A percentile compares a stretch with the other conserved stretches of the same genome.
phyloP scores from a whole-genome alignment of 2,888 invertebrate genomes.

The Erebia ligea region DNA sequence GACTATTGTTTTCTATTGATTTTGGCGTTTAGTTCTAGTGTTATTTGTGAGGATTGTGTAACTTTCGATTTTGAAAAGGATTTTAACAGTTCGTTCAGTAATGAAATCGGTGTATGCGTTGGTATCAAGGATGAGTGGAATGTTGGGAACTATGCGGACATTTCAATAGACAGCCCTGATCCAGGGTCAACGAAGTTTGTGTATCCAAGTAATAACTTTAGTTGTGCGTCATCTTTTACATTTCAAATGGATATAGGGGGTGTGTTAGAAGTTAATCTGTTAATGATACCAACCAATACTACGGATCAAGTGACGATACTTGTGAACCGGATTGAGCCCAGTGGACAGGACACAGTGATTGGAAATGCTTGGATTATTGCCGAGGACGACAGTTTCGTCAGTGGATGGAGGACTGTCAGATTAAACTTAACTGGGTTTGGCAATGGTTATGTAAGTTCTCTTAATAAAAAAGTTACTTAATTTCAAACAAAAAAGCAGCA shows the following conservation, averaged over 20 bases:
- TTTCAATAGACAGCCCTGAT: conserved; percentile 45
- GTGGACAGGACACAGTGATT: conserved; percentile 41
- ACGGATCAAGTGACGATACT: conserved; percentile 52
- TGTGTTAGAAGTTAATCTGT: conserved; percentile 54
- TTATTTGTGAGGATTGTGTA: conserved; percentile 52
- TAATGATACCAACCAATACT: conserved; percentile 44
- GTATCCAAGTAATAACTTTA: conserved; percentile 40
- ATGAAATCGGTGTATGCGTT: conserved; percentile 45
- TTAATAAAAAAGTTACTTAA: not conserved
- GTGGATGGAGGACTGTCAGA: conserved; percentile 43
- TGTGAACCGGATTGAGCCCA: conserved; percentile 46
- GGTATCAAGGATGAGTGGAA: conserved; percentile 48
- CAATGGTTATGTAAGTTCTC: conserved; percentile 44
- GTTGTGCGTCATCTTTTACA: conserved; percentile 46
- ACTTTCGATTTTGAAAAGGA: conserved; percentile 55
- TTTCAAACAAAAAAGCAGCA: not conserved
- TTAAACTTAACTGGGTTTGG: conserved; percentile 39
- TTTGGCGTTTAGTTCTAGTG: conserved; percentile 40
- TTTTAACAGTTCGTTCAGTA: conserved; percentile 49
- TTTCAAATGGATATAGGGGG: conserved; percentile 53
- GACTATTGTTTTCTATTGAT: conserved; percentile 32
- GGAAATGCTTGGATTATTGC: conserved; percentile 38
- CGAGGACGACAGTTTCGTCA: conserved; percentile 33
- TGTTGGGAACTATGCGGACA: conserved; percentile 44
- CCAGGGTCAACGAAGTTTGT: conserved; percentile 49